phyloP scores from a whole-genome alignment of 2,113 vertebrate species.

The Cyprichromis sp. region DNA sequence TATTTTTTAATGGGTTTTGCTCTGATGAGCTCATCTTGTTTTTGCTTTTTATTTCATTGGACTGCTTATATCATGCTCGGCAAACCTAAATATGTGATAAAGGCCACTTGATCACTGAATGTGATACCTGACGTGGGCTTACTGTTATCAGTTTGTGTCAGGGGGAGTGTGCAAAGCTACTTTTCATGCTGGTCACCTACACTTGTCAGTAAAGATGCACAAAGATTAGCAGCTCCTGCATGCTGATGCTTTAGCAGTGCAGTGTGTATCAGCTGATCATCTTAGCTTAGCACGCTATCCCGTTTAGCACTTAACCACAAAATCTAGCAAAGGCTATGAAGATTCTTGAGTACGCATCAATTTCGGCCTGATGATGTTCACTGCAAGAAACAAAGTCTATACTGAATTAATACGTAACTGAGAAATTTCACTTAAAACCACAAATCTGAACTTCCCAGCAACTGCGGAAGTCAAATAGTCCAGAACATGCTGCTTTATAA shows the following conservation, averaged over 20 bases:
- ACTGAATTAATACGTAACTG: not conserved
- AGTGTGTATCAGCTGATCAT: not conserved
- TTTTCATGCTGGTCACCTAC: not conserved
- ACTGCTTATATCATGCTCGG: not conserved
- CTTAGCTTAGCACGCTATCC: not conserved
- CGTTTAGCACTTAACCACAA: not conserved
- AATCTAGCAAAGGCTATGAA: not conserved
- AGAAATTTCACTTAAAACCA: not conserved
- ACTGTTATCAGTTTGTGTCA: not conserved
- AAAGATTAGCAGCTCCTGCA: not conserved
- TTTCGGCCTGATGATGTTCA: not conserved
- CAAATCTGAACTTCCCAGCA: not conserved
- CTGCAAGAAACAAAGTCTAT: not conserved
- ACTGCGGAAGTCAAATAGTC: not conserved
- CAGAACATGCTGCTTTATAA: not conserved
- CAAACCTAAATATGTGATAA: not conserved
- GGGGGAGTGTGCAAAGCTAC: not conserved
- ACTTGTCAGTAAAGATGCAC: not conserved
- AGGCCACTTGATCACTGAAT: not conserved
- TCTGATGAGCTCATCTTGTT: not conserved
- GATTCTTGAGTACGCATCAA: not conserved
- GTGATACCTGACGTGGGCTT: not conserved
- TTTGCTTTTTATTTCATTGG: not conserved
- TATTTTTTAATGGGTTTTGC: not conserved
- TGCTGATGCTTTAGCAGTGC: not conserved